Evolutionary conservation across 2,113 vertebrate genomes (phyloP).

Genomic region (Amphilophus citrinellus): DNA sequence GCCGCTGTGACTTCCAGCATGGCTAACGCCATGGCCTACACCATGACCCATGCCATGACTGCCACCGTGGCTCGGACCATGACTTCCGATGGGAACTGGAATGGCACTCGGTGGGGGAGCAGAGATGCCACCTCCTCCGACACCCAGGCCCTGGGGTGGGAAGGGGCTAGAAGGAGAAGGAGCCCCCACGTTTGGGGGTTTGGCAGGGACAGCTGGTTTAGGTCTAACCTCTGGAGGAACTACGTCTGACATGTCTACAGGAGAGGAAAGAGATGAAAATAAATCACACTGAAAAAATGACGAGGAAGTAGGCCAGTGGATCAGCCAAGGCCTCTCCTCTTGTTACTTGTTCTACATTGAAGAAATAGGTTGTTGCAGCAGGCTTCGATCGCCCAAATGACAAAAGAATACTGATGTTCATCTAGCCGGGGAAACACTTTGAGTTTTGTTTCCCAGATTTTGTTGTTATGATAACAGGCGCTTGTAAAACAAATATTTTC

Average conservation of each 20-base stretch:
- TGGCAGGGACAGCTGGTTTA: slow-evolving; percentile 92
- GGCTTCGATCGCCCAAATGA: background rate
- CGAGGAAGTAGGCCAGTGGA: slow-evolving; percentile 49
- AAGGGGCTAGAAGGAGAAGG: slow-evolving; percentile 67
- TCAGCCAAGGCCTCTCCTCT: slow-evolving; percentile 1
- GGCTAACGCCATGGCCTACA: slow-evolving; percentile 8
- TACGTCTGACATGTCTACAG: slow-evolving; percentile 93
- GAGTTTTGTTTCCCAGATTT: background rate
- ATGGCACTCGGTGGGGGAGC: slow-evolving; percentile 64
- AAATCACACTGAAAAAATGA: background rate
- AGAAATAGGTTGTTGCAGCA: background rate
- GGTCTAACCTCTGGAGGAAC: slow-evolving; percentile 91
- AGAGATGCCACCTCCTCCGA: slow-evolving; percentile 56
- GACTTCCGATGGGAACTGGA: slow-evolving; percentile 70
- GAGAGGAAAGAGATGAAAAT: slow-evolving; percentile 8
- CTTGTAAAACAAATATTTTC: background rate
- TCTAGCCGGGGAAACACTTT: background rate
- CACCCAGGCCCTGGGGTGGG: slow-evolving; percentile 66
- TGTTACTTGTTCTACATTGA: slow-evolving; percentile 2
- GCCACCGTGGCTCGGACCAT: slow-evolving; percentile 15
- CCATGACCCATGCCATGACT: slow-evolving; percentile 30
- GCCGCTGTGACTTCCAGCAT: slow-evolving; percentile 24
- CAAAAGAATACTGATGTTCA: background rate
- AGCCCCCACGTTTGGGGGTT: slow-evolving; percentile 87
- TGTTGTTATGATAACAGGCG: background rate